phyloP scores from a whole-genome alignment of 2,113 vertebrate species.

The Ctenodactylus gundi region DNA sequence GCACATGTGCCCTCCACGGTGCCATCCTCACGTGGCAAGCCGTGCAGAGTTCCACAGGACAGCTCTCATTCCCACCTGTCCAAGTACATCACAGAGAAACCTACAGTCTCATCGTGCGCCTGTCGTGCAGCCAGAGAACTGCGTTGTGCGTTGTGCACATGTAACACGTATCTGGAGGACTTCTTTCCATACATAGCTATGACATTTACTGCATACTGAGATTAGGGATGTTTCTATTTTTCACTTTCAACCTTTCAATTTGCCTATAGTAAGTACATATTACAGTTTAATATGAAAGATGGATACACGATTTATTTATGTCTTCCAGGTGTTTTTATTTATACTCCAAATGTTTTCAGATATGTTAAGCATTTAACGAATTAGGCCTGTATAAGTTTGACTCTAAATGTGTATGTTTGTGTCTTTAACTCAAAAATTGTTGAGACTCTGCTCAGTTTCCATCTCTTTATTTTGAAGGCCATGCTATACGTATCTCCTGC shows the following conservation, averaged over 20 bases:
- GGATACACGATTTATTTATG: not conserved
- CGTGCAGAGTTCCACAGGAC: not conserved
- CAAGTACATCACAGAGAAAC: not conserved
- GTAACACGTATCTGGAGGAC: not conserved
- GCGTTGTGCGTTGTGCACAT: not conserved
- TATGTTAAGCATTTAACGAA: not conserved
- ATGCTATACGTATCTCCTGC: not conserved
- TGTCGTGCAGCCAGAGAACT: not conserved
- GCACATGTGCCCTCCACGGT: not conserved
- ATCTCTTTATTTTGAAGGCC: slow-evolving; percentile 49
- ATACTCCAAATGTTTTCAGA: not conserved
- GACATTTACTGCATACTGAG: not conserved
- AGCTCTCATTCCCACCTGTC: not conserved
- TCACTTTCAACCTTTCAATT: not conserved
- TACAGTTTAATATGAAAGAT: slow-evolving; percentile 44
- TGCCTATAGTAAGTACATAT: not conserved
- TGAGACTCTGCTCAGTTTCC: slow-evolving; percentile 17
- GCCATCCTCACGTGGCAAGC: not conserved
- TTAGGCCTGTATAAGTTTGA: not conserved
- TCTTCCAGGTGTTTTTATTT: slow-evolving; percentile 14
- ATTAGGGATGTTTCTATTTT: slow-evolving; percentile 27
- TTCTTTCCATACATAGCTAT: not conserved
- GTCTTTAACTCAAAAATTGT: not conserved
- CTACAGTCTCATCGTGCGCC: not conserved
- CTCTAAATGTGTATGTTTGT: not conserved